Evolutionary conservation across 2,113 vertebrate species (phyloP).

Genomic region (Astatoreochromis straeleni): DNA sequence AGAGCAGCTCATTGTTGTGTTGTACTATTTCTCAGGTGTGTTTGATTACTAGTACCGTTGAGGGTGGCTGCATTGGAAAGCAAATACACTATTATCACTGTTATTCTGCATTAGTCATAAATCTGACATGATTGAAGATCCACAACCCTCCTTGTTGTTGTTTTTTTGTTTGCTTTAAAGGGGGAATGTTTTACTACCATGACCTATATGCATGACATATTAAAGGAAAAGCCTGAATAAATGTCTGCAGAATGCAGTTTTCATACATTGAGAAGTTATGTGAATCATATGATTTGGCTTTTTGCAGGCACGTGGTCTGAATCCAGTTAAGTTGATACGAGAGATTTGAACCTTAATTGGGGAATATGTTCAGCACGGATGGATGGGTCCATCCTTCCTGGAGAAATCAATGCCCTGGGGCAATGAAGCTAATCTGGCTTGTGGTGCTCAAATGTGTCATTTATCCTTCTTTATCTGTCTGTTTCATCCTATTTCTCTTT

Average conservation of each 20-base stretch:
- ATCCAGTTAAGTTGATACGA: background rate
- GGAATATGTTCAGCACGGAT: constrained; percentile 1
- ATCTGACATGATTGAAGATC: background rate
- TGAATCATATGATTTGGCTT: constrained; percentile 26
- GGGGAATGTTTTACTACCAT: background rate
- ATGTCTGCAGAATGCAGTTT: background rate
- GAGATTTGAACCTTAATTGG: constrained; percentile 11
- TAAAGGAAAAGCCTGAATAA: background rate
- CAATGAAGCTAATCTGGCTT: background rate
- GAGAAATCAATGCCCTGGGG: background rate
- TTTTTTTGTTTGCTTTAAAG: background rate
- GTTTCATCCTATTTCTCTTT: background rate
- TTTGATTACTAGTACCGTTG: accelerated
- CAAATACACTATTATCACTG: accelerated
- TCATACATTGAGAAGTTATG: background rate
- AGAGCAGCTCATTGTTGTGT: background rate
- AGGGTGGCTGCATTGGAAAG: background rate
- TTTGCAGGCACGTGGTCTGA: background rate
- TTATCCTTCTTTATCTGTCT: background rate
- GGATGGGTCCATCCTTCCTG: background rate
- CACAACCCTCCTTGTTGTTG: background rate
- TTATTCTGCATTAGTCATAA: background rate
- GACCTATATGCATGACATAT: background rate
- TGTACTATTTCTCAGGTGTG: background rate
- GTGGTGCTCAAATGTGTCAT: background rate